Evolutionary conservation across 2,888 invertebrate genomes (phyloP).

Genomic region (Shargacucullia verbasci): DNA sequence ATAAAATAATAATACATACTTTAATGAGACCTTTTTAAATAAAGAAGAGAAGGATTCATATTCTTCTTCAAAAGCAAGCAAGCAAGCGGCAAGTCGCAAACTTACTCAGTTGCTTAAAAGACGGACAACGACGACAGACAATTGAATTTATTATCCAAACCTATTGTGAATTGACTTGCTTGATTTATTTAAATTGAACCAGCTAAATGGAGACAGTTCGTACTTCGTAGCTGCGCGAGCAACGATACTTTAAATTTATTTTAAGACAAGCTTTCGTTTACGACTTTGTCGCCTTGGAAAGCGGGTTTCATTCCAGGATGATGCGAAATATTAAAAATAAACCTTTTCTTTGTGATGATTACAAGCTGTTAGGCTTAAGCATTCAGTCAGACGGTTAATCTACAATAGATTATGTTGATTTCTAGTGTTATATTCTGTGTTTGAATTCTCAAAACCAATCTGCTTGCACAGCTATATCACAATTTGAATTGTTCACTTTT

Average conservation of each 20-base stretch:
- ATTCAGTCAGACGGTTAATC: too few relatives aligned
- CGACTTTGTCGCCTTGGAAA: too few relatives aligned
- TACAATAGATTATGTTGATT: too few relatives aligned
- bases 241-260: slow-evolving; percentile 30
- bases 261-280: neutral
- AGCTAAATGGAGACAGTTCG: slow-evolving; percentile 30
- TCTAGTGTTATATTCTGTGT: too few relatives aligned
- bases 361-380: too few relatives aligned
- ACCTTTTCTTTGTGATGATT: too few relatives aligned
- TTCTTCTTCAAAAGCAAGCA: slow-evolving; percentile 4
- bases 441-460: too few relatives aligned
- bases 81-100: slow-evolving; percentile 27
- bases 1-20: too few relatives aligned
- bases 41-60: slow-evolving; percentile 14
- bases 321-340: too few relatives aligned
- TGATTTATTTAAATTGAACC: slow-evolving; percentile 48
- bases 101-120: slow-evolving; percentile 36
- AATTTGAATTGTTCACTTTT: too few relatives aligned
- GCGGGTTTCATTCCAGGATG: too few relatives aligned
- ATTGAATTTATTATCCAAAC: slow-evolving; percentile 47
- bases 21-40: neutral
- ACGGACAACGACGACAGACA: slow-evolving; percentile 30
- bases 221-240: slow-evolving; percentile 10
- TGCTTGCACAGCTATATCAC: too few relatives aligned
- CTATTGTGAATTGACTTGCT: slow-evolving; percentile 42